Conservation (phyloP, 37 sponge, comb jelly and placozoan genomes). For the Theonella swinhoei region DNA sequence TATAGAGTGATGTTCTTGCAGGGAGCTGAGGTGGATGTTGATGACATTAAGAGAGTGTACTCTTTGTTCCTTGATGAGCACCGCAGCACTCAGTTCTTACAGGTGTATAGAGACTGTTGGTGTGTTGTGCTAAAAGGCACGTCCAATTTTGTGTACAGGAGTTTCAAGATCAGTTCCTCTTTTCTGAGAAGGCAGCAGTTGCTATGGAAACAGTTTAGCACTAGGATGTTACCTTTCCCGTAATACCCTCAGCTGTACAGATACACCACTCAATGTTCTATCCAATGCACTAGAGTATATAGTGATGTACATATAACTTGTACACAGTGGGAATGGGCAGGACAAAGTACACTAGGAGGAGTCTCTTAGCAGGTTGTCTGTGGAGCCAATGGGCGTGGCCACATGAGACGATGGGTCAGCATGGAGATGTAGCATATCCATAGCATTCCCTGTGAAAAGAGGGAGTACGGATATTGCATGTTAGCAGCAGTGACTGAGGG, state of each 20-base stretch:
- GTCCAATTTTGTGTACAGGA: conserved; percentile 26
- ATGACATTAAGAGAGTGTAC: conserved; percentile 96
- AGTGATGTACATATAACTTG: no score
- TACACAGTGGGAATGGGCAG: no score
- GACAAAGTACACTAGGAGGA: background rate
- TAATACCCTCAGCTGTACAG: no score
- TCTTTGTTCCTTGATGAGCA: conserved; percentile 93
- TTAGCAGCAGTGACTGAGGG: background rate
- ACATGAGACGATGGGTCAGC: conserved; percentile 44
- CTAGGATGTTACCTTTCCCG: no score
- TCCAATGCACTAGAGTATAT: no score
- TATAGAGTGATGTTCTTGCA: conserved; percentile 11
- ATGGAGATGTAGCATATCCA: conserved; percentile 21
- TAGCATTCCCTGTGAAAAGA: background rate
- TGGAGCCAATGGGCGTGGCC: background rate
- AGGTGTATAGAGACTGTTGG: background rate
- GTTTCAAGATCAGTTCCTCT: conserved; percentile 71
- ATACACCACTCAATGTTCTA: no score
- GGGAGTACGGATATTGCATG: no score
- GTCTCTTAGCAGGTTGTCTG: background rate
- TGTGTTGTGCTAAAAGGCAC: background rate
- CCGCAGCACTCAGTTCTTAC: conserved; percentile 92
- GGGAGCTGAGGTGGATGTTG: conserved; percentile 93
- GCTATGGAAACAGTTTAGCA: conserved; percentile 24
- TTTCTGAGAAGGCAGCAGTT: conserved; percentile 17